phyloP scores from a whole-genome alignment of 1,140 invertebrate species.

The Atta cephalotes region DNA sequence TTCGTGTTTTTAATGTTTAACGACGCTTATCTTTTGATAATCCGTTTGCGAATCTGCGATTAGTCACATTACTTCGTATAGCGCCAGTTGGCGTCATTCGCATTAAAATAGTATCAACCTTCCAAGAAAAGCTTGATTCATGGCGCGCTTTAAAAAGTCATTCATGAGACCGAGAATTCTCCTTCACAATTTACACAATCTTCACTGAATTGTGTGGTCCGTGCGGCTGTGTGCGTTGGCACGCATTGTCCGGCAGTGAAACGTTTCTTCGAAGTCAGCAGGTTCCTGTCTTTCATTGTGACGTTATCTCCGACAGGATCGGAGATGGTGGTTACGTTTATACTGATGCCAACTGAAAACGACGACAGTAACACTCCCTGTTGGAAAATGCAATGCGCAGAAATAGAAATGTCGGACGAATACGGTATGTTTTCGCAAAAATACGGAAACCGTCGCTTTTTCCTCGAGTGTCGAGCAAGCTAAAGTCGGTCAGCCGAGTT shows the following conservation, averaged over 20 bases:
- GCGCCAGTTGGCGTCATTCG: constrained; percentile 59
- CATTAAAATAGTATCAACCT: constrained; percentile 69
- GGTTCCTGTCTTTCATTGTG: constrained; percentile 31
- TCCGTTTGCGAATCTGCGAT: constrained; percentile 54
- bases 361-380: neutral
- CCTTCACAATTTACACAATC: constrained; percentile 24
- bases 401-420: constrained; percentile 50
- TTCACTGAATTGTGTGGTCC: constrained; percentile 60
- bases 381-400: constrained; percentile 39
- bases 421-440: constrained; percentile 35
- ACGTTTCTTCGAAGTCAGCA: constrained; percentile 61
- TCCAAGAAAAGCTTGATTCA: constrained; percentile 69
- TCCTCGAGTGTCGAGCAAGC: neutral
- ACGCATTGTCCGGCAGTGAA: constrained; percentile 63
- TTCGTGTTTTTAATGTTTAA: neutral
- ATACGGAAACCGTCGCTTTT: constrained; percentile 30
- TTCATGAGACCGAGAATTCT: constrained; percentile 64
- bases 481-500: constrained; percentile 22
- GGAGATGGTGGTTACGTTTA: constrained; percentile 37
- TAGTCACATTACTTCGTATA: constrained; percentile 67
- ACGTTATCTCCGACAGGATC: constrained; percentile 43
- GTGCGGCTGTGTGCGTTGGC: constrained; percentile 39
- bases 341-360: neutral
- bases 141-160: constrained; percentile 64
- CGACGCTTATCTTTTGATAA: neutral